Base-by-base conservation (phyloP, 2,113 vertebrate species). In the Tiliqua scincoides region DNA sequence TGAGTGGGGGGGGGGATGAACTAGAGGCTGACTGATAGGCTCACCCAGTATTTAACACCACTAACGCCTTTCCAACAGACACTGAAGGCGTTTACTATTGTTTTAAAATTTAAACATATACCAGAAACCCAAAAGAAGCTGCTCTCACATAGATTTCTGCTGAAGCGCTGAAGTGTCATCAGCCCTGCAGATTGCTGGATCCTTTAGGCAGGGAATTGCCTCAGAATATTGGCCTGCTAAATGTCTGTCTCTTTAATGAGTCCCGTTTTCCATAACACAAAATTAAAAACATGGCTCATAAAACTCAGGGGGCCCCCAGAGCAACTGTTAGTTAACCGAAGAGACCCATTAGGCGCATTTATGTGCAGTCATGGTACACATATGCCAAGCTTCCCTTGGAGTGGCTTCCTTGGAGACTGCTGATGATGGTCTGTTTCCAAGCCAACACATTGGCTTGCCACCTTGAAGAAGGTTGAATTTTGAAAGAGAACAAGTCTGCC, bases 191-290 rank as follows among this genome's bases (percentile, higher is more conserved):
- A 52, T 32, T 79, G n/a, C 0, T 87, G 78, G 79, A 82, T 30
- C 80, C 68, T 88, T 23, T n/a, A 88, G 30, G 68, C 84, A 84
- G 20, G 40, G 81, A 86, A 86, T 61, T 40, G 63, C 68, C 63
- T 82, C 25, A 67, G 65, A 87, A 57, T 32, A 88, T 37, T 75
- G 61, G 43, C 43, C 84, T 77, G 8, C 63, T 83, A 85, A 59
- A 89, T 63, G 68, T 21, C 27, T 82, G 40, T 83, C 87, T 92
- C 20, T 17, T 91, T 92, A 72, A 87, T 83, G 30, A 89, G 70
- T 25, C 70, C 43, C n/a, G 73, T 89, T 93, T 92, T 84, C 84
- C 79, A 81, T 14, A 74, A 63, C 20, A 32, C 30, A 57, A 78
- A 85, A 85, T 83, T 61, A 65, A 52, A 82, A 82, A 14, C 63